Percentiles rank a stretch among this genome's conserved stretches.
Evolutionary conservation across 2,888 invertebrate species (phyloP).

Genomic region (Brachyptera risi): DNA sequence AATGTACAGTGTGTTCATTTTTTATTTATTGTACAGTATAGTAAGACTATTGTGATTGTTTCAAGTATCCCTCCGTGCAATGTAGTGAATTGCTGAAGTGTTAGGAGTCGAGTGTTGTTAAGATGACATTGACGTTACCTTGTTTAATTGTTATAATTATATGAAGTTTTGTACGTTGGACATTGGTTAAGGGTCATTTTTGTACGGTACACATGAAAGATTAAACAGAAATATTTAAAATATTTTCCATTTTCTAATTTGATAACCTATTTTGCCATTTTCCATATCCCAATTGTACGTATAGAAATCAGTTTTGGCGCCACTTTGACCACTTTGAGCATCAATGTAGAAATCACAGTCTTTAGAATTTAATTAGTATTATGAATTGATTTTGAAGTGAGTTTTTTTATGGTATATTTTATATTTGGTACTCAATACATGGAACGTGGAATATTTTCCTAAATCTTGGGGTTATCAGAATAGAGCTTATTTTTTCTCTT

Average conservation of each 20-base stretch:
- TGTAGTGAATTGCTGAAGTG: neutral
- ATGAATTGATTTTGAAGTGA: no score
- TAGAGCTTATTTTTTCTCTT: no score
- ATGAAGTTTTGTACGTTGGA: constrained; percentile 15
- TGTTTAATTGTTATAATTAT: constrained; percentile 1
- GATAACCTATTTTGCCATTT: no score
- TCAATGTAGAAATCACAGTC: neutral
- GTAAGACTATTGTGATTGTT: neutral
- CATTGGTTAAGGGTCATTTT: constrained; percentile 17
- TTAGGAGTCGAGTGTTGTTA: neutral
- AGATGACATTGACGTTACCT: neutral
- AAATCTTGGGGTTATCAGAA: no score
- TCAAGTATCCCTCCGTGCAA: constrained; percentile 13
- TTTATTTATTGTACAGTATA: constrained; percentile 11
- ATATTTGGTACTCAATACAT: no score
- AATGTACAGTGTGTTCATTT: neutral
- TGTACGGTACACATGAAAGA: constrained; percentile 17
- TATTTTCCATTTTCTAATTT: neutral
- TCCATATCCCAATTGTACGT: no score
- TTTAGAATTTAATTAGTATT: no score
- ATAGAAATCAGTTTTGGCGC: no score
- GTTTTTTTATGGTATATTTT: no score
- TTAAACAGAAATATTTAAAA: constrained; percentile 6
- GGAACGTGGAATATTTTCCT: no score
- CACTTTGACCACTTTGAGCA: neutral